Base-by-base conservation (phyloP, 2,797 vertebrate genomes). In the Tachyglossus aculeatus region DNA sequence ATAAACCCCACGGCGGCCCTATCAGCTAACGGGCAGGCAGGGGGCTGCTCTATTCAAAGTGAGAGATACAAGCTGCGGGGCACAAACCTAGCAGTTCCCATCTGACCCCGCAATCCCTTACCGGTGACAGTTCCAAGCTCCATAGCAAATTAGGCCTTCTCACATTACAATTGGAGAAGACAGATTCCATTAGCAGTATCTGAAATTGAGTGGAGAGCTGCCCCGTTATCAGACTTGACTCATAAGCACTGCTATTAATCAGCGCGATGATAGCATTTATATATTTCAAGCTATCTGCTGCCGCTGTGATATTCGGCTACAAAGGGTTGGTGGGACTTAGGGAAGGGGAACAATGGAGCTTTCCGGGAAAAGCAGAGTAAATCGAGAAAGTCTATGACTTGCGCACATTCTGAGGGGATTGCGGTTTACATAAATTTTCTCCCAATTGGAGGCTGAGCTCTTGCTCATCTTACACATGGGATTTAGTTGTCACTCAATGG, bases 131-230 rank as follows among this genome's bases (percentile, higher is more conserved):
- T 96, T 98, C 97, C 98, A 98, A 99, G 98, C 98, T 99, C 97
- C 98, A 97, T 99, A 95, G 97, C 97, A 99, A 99, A 99, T 99
- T 98, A 99, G 98, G 95, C 96, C 96, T 98, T 98, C 98, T 99
- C 97, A 98, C 96, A 99, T 99, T 98, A 99, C 98, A 99, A 99
- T 99, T 97, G 97, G 96, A 96, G 96, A 97, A 99, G 98, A 99
- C 98, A 99, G 97, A 99, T 99, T 99, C 97, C 98, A 99, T 99
- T 99, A 99, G 97, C 98, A 95, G 96, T 99, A 99, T 99, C 98
- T 99, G 96, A 99, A 99, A 99, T 99, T 99, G 97, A 99, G 97
- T 99, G 96, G 97, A 99, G 98, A 98, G 98, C 97, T 96, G 97
- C 95, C 92, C 96, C 91, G 96, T 99, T 99, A 99, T 99, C 98